These are phyloP conservation scores for Pseudopodoces humilis DNA, from an alignment of 2,113 vertebrate genomes.

Conservation along the genomic window DNA sequence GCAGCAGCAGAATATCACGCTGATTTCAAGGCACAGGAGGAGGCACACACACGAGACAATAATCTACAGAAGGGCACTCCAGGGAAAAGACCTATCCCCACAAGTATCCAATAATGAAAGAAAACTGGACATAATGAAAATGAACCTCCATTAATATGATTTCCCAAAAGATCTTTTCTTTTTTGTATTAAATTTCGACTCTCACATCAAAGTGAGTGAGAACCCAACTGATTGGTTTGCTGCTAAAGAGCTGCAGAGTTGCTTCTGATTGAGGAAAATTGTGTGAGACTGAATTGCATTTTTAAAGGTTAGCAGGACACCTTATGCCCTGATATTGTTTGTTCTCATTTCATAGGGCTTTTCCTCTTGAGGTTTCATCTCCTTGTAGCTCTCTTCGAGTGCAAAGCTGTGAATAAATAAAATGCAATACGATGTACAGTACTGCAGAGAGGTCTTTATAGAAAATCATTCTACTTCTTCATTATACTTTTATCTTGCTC, in stretches of 20 bases:
- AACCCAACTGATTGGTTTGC: neutral
- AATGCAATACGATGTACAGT: neutral
- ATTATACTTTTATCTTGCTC: neutral
- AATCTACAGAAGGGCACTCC: neutral
- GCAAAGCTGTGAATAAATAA: constrained; percentile 24
- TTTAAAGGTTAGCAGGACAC: neutral
- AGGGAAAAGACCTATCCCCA: neutral
- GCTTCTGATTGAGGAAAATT: neutral
- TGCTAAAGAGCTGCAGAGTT: neutral
- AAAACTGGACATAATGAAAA: neutral
- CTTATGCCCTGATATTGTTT: neutral
- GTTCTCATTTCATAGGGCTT: neutral
- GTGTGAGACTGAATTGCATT: neutral
- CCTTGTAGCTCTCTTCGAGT: neutral
- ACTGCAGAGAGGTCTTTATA: neutral
- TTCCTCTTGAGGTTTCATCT: neutral
- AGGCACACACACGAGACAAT: neutral
- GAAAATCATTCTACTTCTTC: neutral
- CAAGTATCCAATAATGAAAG: neutral
- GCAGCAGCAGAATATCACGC: neutral
- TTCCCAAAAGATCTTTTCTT: neutral
- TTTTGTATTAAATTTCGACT: neutral
- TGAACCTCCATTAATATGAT: neutral
- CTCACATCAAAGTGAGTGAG: neutral
- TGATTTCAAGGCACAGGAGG: neutral